These are phyloP conservation scores for Gryon sp. DNA, from an alignment of 1,140 invertebrate species.

Conservation along the genomic window DNA sequence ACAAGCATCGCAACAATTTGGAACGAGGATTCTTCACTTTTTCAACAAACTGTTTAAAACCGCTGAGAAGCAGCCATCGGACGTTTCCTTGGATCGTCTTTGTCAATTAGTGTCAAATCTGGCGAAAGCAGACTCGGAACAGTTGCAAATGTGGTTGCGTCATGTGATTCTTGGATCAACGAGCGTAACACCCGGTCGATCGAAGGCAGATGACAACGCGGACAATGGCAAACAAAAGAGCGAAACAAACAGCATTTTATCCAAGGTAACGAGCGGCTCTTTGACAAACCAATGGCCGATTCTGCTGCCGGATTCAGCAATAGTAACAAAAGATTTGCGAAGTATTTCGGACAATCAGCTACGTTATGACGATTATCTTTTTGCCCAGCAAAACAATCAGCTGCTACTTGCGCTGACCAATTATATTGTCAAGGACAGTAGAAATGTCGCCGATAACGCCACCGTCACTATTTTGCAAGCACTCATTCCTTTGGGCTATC, in stretches of 20 bases:
- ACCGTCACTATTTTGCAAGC: constrained; percentile 87
- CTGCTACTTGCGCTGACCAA: constrained; percentile 86
- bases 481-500: constrained; percentile 87
- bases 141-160: constrained; percentile 85
- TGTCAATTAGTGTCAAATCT: constrained; percentile 85
- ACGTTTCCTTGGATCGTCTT: constrained; percentile 84
- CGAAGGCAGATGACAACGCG: constrained; percentile 68
- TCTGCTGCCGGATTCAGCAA: constrained; percentile 63
- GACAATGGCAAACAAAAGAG: constrained; percentile 64
- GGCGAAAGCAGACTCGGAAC: constrained; percentile 82
- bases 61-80: constrained; percentile 80
- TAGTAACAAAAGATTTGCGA: constrained; percentile 45
- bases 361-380: constrained; percentile 77
- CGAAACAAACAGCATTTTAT: constrained; percentile 22
- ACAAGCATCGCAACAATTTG: constrained; percentile 85
- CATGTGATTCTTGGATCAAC: constrained; percentile 84
- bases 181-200: constrained; percentile 72
- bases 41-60: constrained; percentile 89
- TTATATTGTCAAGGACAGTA: constrained; percentile 87
- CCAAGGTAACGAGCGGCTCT: constrained; percentile 5
- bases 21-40: constrained; percentile 88
- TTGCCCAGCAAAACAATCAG: constrained; percentile 85
- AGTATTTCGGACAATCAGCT: constrained; percentile 58
- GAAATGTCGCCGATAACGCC: constrained; percentile 84
- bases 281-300: constrained; percentile 66